Conservation (phyloP, 2,888 invertebrate species). For the Kryphioiulus occultus region DNA sequence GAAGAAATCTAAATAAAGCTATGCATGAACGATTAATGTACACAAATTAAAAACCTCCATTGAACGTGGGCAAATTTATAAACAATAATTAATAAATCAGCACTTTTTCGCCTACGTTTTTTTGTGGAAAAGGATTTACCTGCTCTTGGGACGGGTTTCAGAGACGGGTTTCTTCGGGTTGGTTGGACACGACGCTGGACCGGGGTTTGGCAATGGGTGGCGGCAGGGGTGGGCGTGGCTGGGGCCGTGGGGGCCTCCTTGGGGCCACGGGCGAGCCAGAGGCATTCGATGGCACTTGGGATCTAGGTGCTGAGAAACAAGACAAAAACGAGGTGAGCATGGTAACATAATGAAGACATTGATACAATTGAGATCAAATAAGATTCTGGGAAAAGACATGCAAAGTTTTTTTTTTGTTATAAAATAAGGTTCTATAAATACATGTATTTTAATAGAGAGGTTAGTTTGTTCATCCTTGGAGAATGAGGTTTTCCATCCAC, state of each 20-base stretch:
- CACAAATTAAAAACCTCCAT: background rate
- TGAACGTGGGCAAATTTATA: background rate
- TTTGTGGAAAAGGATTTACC: background rate
- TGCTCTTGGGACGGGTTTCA: background rate
- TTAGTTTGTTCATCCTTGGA: no score
- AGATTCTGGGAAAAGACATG: no score
- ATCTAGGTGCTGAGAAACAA: background rate
- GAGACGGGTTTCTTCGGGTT: slow-evolving; percentile 35
- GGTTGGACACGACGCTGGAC: background rate
- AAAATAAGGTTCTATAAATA: no score
- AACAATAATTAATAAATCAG: background rate
- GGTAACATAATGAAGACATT: no score
- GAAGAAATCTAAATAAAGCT: background rate
- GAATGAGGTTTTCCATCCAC: no score
- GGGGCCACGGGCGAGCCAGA: background rate
- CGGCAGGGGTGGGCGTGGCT: slow-evolving; percentile 46
- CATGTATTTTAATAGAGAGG: no score
- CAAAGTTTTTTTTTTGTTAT: no score
- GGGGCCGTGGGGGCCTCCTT: slow-evolving; percentile 33
- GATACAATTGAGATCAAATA: no score
- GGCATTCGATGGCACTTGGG: slow-evolving; percentile 7
- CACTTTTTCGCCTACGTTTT: background rate
- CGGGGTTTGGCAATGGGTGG: slow-evolving; percentile 44
- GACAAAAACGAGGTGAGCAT: background rate
- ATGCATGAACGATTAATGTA: background rate